phyloP scores from a whole-genome alignment of 2,888 invertebrate genomes.

The Deilephila porcellus region DNA sequence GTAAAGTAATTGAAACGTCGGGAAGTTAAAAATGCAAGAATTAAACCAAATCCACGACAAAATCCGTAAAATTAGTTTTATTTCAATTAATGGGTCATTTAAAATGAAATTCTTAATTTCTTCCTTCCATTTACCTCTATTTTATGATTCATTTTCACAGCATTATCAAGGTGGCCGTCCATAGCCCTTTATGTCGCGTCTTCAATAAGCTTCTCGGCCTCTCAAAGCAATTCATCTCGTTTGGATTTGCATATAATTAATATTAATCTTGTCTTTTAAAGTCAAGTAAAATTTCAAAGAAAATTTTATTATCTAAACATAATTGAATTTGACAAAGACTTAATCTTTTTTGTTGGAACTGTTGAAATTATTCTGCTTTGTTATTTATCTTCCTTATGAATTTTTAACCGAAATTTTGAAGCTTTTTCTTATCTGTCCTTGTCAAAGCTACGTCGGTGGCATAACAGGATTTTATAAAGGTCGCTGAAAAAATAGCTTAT shows the following conservation, averaged over 20 bases:
- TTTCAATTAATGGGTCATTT: not conserved
- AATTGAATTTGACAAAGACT: not conserved
- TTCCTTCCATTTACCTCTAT: not conserved
- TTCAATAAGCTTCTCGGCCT: conserved; percentile 37
- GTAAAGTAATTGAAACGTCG: too few species aligned
- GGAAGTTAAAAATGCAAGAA: too few species aligned
- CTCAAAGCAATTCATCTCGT: conserved; percentile 43
- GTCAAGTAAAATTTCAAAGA: not conserved
- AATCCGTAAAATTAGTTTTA: too few species aligned
- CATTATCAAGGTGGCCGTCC: conserved; percentile 30
- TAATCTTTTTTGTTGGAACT: not conserved
- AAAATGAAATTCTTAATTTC: not conserved
- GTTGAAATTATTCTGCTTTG: not conserved
- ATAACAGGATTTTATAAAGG: too few species aligned
- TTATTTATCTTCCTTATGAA: not conserved
- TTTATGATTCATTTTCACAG: conserved; percentile 34
- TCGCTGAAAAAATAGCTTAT: too few species aligned
- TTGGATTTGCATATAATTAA: conserved; percentile 49
- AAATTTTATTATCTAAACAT: not conserved
- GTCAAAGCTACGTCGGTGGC: too few species aligned
- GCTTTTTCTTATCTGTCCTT: too few species aligned
- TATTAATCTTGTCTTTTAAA: conserved; percentile 45
- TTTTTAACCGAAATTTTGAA: not conserved
- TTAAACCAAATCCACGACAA: too few species aligned
- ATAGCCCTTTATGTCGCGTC: conserved; percentile 30